Conservation (phyloP, 2,797 vertebrate genomes). For the Remorina albescens region DNA sequence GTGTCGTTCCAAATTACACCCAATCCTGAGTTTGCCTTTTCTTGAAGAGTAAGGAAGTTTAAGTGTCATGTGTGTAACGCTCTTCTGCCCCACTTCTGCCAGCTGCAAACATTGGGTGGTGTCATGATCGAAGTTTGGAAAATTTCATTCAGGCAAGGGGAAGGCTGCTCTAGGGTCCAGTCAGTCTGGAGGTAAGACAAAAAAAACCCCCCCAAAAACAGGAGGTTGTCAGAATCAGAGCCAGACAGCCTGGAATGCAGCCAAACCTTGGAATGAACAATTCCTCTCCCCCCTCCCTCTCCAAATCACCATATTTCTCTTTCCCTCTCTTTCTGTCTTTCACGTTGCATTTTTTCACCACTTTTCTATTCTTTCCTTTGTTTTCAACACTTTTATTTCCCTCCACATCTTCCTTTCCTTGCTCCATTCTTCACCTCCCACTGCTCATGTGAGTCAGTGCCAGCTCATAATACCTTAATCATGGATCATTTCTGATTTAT, state of each 20-base stretch:
- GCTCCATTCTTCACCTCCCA: slow-evolving; percentile 46
- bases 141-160: slow-evolving; percentile 56
- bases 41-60: slow-evolving; percentile 26
- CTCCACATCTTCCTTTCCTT: slow-evolving; percentile 51
- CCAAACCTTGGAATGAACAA: slow-evolving; percentile 79
- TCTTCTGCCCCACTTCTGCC: slow-evolving; percentile 29
- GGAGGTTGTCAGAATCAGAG: slow-evolving; percentile 77
- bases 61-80: slow-evolving; percentile 11
- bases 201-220: too few relatives aligned
- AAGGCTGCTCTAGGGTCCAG: slow-evolving; percentile 63
- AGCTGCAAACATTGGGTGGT: slow-evolving; percentile 34
- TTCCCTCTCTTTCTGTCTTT: slow-evolving; percentile 10
- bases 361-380: slow-evolving; percentile 47
- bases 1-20: slow-evolving; percentile 27
- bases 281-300: slow-evolving; percentile 40
- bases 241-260: slow-evolving; percentile 82
- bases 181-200: slow-evolving; percentile 71
- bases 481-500: slow-evolving; percentile 38
- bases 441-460: slow-evolving; percentile 66
- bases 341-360: slow-evolving; percentile 41
- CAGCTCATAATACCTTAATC: slow-evolving; percentile 55
- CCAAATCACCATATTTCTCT: slow-evolving; percentile 51
- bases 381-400: slow-evolving; percentile 56
- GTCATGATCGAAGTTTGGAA: slow-evolving; percentile 35
- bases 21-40: slow-evolving; percentile 8